Percentiles rank a stretch among this genome's conserved stretches.
Evolutionary conservation across 2,888 invertebrate species (phyloP).

Genomic region (Psococerastis gibbosa): DNA sequence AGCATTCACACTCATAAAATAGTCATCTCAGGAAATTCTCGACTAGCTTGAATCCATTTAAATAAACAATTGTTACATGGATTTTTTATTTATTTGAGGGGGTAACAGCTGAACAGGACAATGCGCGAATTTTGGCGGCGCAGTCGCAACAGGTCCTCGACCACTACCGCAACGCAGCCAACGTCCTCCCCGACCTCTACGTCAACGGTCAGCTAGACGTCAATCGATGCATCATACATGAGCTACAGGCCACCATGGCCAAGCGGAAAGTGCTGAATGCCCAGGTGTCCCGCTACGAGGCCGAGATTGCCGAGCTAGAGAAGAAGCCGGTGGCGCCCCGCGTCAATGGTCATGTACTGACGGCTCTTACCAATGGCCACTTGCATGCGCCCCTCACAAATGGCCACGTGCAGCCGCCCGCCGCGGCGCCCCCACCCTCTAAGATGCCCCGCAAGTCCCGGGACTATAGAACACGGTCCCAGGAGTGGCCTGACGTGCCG

Average conservation of each 20-base stretch:
- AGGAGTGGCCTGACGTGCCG: conserved; percentile 83
- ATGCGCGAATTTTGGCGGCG: conserved; percentile 48
- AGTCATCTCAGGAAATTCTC: conserved; percentile 40
- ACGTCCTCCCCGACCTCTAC: too few relatives aligned
- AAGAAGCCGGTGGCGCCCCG: too few relatives aligned
- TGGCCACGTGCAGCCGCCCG: conserved; percentile 18
- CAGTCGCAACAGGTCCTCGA: conserved; percentile 59
- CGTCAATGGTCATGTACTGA: too few relatives aligned
- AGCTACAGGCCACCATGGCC: too few relatives aligned
- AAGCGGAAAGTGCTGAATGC: too few relatives aligned
- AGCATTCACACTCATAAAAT: too few relatives aligned
- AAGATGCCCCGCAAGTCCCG: conserved; percentile 40
- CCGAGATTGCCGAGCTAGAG: too few relatives aligned
- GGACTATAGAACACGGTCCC: conserved; percentile 60
- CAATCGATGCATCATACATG: too few relatives aligned
- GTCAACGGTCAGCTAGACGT: too few relatives aligned
- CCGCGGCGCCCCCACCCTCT: conserved; percentile 24
- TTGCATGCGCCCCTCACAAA: conserved; percentile 19
- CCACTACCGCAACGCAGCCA: conserved; percentile 43
- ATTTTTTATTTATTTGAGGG: conserved; percentile 25
- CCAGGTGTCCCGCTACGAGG: too few relatives aligned
- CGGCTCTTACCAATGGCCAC: conserved; percentile 17
- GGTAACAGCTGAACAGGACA: conserved; percentile 52
- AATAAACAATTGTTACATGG: not conserved
- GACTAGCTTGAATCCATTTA: too few relatives aligned